Base-by-base conservation (phyloP, 2,888 invertebrate species). In the Drosophila peninsularis region DNA sequence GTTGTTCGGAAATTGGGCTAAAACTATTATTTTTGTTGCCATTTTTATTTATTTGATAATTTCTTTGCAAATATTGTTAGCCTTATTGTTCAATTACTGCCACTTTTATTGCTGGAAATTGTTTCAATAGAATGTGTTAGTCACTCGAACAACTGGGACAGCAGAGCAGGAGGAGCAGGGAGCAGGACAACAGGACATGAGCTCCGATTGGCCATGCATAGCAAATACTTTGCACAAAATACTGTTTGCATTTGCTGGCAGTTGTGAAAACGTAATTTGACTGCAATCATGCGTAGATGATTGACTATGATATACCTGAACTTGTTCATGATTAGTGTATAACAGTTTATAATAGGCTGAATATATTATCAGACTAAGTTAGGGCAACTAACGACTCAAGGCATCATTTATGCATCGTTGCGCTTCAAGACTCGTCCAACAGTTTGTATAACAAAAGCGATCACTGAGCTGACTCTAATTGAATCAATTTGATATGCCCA, bases 51-150 rank as follows among this genome's bases (percentile, higher is more conserved):
- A 49, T 68, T 53, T 45, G 39, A 53, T 61, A 62, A 75, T 61
- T 74, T 75, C 64, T 54, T 70, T 70, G 52, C 45, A 45, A 61
- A 75, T 70, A 64, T 65, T 30, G 50, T 73, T 64, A 21, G 41
- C 13, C 54, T 50, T 57, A 60, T 64, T 76, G 65, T 75, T 42
- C 61, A 71, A 76, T 76, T 58, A 71, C 34, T 30, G 57, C 47
- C 61, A 58, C 41, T 76, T 76, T 71, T 64, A 65, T 76, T 64
- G 56, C 65, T 42, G 62, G 45, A 74, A 76, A 76, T 76, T 75
- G 71, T 74, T 70, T 62, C 45, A 65, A 74, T 74, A 62, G 62
- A 75, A 52, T 61, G 32, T 45, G 36, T 47, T 54, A 34, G 49
- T 30, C 45, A 30, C 60, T 27, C 34, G 9, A 49, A 50, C 56